Evolutionary conservation across 1,140 invertebrate genomes (phyloP).

Genomic region (Aphidius ervi): DNA sequence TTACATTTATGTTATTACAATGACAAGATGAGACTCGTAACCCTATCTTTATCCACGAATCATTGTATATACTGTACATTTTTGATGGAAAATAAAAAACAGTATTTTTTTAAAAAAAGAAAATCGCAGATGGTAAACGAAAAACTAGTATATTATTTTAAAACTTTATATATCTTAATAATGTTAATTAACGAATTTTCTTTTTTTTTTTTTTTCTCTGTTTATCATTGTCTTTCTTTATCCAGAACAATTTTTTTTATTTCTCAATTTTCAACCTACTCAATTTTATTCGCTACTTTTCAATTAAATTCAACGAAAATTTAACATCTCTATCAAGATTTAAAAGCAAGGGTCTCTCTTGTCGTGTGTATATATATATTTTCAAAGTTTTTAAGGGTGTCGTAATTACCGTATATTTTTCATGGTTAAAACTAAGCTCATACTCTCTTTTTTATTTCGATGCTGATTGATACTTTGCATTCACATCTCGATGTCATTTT

Average conservation of each 20-base stretch:
- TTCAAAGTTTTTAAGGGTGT: constrained; percentile 29
- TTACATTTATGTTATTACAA: too few relatives aligned
- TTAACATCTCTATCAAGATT: constrained; percentile 26
- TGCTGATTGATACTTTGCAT: constrained; percentile 52
- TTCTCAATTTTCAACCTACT: constrained; percentile 9
- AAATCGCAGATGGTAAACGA: neutral
- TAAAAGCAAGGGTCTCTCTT: constrained; percentile 7
- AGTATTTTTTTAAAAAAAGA: neutral
- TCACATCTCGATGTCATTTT: constrained; percentile 26
- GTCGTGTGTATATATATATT: constrained; percentile 30
- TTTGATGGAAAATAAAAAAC: too few relatives aligned
- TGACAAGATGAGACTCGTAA: too few relatives aligned
- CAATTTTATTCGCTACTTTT: constrained; percentile 13
- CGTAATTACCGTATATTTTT: constrained; percentile 53
- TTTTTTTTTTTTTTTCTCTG: constrained; percentile 1
- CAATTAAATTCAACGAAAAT: constrained; percentile 24
- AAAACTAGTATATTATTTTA: too few relatives aligned
- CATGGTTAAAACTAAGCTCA: constrained; percentile 28
- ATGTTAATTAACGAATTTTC: constrained; percentile 11
- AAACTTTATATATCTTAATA: constrained; percentile 3
- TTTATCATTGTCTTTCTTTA: neutral
- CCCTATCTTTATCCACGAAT: too few relatives aligned
- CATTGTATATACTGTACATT: too few relatives aligned
- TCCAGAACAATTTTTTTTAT: neutral
- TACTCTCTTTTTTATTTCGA: constrained; percentile 19